Base-by-base conservation (phyloP, 2,113 vertebrate species). In the Caloenas nicobarica region DNA sequence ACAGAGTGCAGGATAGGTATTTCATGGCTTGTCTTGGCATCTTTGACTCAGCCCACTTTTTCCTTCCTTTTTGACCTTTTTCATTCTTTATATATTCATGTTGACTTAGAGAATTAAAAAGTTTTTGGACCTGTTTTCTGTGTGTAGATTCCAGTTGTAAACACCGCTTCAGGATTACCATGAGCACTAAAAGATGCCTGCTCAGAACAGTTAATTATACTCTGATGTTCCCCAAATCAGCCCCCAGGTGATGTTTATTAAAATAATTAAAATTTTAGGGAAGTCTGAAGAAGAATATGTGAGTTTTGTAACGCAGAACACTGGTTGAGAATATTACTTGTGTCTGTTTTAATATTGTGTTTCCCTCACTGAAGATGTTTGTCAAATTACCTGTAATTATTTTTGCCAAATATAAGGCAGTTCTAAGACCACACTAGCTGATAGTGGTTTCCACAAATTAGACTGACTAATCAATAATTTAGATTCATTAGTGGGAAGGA, bases 401-500 rank as follows among this genome's bases (percentile, higher is more conserved):
- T 90, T 84, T 86, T 86, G 58, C 48, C 53, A 69, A 54, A 61
- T 84, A 65, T 88, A 81, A 90, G 57, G 34, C 46, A 34, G 19
- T 79, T 89, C 71, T 54, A 73, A 73, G 64, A 53, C 24, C 81
- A 48, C 24, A 42, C 40, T 82, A 91, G 86, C 91, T 40, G 79
- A 65, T 8, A 61, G 77, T 16, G n/a, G 44, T 54, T 90, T 89
- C 57, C 57, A 93, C 78, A 87, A 91, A 89, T 93, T 50, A 92
- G 86, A 84, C 72, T 68, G 80, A 62, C 62, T 91, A 89, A 92
- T 95, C 88, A 97, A 96, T 96, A 97, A 96, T 95, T 95, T 76
- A 93, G 40, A 82, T 93, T 94, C 57, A 79, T 94, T 84, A 92
- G 58, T 50, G 70, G 62, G 76, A 65, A 86, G 72, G 38, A 94